phyloP scores from a whole-genome alignment of 2,888 invertebrate species.

The Morpho deidamia region DNA sequence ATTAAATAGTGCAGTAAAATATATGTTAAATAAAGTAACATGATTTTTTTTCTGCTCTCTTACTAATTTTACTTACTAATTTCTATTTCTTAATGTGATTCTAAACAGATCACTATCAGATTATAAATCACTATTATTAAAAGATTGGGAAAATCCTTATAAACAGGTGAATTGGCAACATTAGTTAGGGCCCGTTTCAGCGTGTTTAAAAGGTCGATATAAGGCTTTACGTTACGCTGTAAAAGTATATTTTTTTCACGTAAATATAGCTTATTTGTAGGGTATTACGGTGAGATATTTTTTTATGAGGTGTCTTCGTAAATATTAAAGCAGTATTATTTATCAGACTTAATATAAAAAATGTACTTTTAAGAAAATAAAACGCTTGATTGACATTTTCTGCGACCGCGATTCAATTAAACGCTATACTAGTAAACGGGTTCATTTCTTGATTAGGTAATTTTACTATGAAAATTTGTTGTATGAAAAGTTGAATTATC shows the following conservation, averaged over 20 bases:
- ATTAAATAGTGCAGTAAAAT: too few species aligned
- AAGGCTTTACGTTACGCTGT: conserved; percentile 28
- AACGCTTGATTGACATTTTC: too few species aligned
- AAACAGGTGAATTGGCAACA: not conserved
- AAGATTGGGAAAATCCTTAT: not conserved
- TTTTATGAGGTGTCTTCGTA: conserved; percentile 27
- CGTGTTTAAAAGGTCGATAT: conserved; percentile 37
- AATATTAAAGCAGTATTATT: conserved; percentile 26
- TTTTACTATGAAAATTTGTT: too few species aligned
- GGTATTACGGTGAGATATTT: conserved; percentile 27
- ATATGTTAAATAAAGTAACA: too few species aligned
- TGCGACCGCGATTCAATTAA: too few species aligned
- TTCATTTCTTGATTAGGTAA: too few species aligned
- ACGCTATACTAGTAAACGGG: too few species aligned
- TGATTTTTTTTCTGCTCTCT: too few species aligned
- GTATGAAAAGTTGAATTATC: too few species aligned
- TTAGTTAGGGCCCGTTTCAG: conserved; percentile 27
- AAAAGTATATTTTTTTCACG: conserved; percentile 29
- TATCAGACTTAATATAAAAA: conserved; percentile 8
- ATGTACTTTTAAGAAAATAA: not conserved
- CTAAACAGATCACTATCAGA: too few species aligned
- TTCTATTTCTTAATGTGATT: too few species aligned
- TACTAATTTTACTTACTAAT: too few species aligned
- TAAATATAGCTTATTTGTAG: conserved; percentile 35
- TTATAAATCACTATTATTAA: not conserved